Conservation (phyloP, 2,113 vertebrate genomes). For the Halcyon senegalensis region DNA sequence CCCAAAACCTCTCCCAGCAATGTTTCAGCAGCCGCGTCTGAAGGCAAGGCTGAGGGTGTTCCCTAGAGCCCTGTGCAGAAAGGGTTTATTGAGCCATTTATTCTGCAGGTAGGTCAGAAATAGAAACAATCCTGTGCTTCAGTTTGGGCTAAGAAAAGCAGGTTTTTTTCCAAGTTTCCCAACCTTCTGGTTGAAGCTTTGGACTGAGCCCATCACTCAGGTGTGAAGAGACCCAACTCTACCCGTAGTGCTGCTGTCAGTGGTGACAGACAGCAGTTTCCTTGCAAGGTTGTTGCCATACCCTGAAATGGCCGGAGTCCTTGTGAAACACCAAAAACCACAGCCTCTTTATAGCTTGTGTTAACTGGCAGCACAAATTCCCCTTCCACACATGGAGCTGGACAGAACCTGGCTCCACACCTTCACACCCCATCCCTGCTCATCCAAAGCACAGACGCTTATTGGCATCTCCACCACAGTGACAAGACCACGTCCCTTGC, state of each 20-base stretch:
- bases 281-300: neutral
- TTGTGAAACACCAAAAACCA: neutral
- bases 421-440: neutral
- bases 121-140: neutral
- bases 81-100: neutral
- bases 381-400: fast-evolving
- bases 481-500: neutral
- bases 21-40: neutral
- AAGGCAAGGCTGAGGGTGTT: neutral
- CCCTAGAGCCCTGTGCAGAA: neutral
- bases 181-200: neutral
- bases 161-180: neutral
- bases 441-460: fast-evolving
- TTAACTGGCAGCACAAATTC: neutral
- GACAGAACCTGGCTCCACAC: neutral
- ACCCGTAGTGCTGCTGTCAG: neutral
- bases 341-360: fast-evolving
- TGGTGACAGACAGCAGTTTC: neutral
- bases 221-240: neutral
- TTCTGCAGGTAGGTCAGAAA: neutral
- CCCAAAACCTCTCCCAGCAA: neutral
- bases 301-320: neutral
- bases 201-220: neutral
- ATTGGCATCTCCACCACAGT: neutral
- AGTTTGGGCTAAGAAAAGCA: neutral